These are phyloP conservation scores for Hystrix brachyura DNA, from an alignment of 2,113 vertebrate genomes.

Conservation along the genomic window DNA sequence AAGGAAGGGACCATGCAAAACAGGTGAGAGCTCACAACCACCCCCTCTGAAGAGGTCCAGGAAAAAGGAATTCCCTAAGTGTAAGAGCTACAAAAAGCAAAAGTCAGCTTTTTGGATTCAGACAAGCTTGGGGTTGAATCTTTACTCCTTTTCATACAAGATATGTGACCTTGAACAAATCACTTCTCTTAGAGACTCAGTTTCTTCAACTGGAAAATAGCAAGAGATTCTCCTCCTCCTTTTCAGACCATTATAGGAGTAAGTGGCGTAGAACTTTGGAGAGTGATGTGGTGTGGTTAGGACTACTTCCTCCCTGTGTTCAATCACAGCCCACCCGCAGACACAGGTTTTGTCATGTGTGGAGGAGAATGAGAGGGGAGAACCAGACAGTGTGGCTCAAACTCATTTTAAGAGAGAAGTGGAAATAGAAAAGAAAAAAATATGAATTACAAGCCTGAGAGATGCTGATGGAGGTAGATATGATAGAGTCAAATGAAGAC, in stretches of 20 bases:
- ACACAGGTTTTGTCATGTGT: not conserved
- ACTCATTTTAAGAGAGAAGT: not conserved
- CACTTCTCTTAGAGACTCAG: not conserved
- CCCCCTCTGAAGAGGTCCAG: not conserved
- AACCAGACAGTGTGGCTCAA: not conserved
- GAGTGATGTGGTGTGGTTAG: too few relatives aligned
- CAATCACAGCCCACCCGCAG: not conserved
- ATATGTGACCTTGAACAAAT: not conserved
- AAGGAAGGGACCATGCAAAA: rapidly evolving
- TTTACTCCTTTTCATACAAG: not conserved
- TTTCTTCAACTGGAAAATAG: not conserved
- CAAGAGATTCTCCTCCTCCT: not conserved
- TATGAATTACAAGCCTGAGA: not conserved
- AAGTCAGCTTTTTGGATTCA: not conserved
- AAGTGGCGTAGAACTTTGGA: not conserved
- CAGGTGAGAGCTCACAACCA: not conserved
- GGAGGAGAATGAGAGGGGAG: not conserved
- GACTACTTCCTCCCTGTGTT: rapidly evolving
- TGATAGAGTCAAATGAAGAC: not conserved
- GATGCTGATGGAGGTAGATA: not conserved
- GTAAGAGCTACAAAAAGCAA: not conserved
- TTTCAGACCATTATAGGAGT: not conserved
- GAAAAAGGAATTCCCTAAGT: not conserved
- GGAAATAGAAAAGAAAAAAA: not conserved
- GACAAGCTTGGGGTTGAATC: not conserved